Evolutionary conservation across 2,797 vertebrate genomes (phyloP), one percentile per base, ranked within the genome.

Genomic region (Molossus molossus): DNA sequence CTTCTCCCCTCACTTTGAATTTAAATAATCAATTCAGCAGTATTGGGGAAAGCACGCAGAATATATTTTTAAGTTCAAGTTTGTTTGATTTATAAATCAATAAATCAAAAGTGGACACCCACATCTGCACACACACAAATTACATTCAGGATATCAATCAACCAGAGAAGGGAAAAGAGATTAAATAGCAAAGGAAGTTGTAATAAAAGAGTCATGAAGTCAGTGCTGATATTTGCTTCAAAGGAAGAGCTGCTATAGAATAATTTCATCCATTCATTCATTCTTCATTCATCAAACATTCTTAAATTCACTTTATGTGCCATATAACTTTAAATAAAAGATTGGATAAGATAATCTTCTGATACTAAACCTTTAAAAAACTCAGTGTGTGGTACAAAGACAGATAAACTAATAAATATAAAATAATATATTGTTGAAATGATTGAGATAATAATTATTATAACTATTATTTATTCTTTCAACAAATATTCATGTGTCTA

Each of bases 241-340:
- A 29, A 80, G 37, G 50, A 90, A 65, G 25, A 33, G 9, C 7
- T 70, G n/a, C 14, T 9, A 6, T 25, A 53, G 80, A 83, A 45
- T 72, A 57, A 65, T 65, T 75, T 62, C 17, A 60, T 20, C 62
- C 11, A 76, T 55, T 10, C 1, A 48, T 62, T 67, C 6, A 57
- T 76, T 94, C 27, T 85, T 91, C 53, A 79, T 18, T 85, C 33
- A 95, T 37, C 55, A 87, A 40, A 84, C 29, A 81, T 57, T 79
- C 58, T 14, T 55, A 64, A 80, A n/a, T 64, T 20, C 2, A 72
- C 53, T n/a, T 57, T 67, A 25, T 73, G 25, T 87, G 27, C 45
- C 33, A 57, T 45, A 62, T 48, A 84, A 40, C 57, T 37, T 94
- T 88, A 88, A 76, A 84, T 65, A 90, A 94, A 67, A 25, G 29